These are phyloP conservation scores for Hetaerina titia DNA, from an alignment of 2,888 invertebrate species.

Conservation along the genomic window DNA sequence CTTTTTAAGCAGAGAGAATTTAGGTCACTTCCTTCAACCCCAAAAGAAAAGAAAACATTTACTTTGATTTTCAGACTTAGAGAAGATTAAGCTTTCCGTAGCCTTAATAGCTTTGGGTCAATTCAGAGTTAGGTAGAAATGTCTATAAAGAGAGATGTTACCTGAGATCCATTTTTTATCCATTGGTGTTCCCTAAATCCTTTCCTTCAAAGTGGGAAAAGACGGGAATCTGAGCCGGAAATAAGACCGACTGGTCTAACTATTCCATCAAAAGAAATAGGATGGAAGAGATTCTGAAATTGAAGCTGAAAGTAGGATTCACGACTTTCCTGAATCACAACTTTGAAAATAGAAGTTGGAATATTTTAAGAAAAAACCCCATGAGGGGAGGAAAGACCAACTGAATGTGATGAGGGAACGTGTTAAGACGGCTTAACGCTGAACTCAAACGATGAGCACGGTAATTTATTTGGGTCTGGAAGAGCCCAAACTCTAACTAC, in stretches of 20 bases:
- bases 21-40: too few relatives aligned
- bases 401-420: background rate
- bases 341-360: background rate
- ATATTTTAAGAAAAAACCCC: background rate
- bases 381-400: background rate
- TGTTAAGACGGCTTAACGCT: background rate
- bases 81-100: too few relatives aligned
- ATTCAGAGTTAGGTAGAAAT: background rate
- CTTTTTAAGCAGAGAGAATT: too few relatives aligned
- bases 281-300: background rate
- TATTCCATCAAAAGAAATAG: background rate
- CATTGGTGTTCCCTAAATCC: background rate
- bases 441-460: background rate
- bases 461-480: background rate
- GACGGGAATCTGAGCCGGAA: background rate
- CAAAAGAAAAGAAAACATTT: too few relatives aligned
- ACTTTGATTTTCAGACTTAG: too few relatives aligned
- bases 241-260: background rate
- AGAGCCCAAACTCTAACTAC: too few relatives aligned
- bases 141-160: background rate
- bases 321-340: background rate
- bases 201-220: background rate
- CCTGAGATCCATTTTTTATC: background rate
- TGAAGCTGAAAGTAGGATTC: background rate
- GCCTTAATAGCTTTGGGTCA: background rate